Base-by-base conservation (phyloP, 1,140 invertebrate genomes). In the Anthonomus grandis region DNA sequence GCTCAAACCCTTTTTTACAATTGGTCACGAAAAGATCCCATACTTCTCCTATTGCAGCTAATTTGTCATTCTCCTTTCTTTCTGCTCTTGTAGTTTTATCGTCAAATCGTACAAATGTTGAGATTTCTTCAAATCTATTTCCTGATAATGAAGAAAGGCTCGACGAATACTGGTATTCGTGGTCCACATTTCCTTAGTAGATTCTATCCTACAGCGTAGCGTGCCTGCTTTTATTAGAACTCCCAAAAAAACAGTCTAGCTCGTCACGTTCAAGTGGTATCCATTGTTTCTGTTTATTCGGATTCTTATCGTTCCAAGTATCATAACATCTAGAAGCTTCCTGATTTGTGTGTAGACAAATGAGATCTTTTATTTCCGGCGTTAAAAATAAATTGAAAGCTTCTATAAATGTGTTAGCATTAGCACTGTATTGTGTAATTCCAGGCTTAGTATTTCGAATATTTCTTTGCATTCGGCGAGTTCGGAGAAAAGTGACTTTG, bases 31-130 rank as follows among this genome's bases (percentile, higher is more conserved):
- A 64, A 5, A 60, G 21, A 12, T 74, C 63, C 59, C 66, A 73
- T 21, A 75, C 17, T 4, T 68, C 38, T 49, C 69, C 46, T 24
- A 75, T 63, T 22, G 59, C 56, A 39, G 65, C 64, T n/a, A 75
- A 52, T 44, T 72, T 74, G 52, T 74, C 70, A 5, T 37, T 22
- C 44, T 27, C 13, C 19, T 42, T 39, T 24, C 64, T 27, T 21
- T 63, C 23, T 1, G 13, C n/a, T 2, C 24, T 27, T 15, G 24
- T 27, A 1, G 24, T 22, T 6, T 24, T 45, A 2, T 47, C 25
- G 25, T 31, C 1, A 47, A 47, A 47, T 4, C 45, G 1, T 3
- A 47, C 12, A 47, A 27, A 27, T 1, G 6, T 31, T 2, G 6
- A 2, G 17, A 44, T 21, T 21, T 44, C 21, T 22, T 44, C 21